Evolutionary conservation across 2,113 vertebrate species (phyloP).

Genomic region (Chlamydotis undulata): DNA sequence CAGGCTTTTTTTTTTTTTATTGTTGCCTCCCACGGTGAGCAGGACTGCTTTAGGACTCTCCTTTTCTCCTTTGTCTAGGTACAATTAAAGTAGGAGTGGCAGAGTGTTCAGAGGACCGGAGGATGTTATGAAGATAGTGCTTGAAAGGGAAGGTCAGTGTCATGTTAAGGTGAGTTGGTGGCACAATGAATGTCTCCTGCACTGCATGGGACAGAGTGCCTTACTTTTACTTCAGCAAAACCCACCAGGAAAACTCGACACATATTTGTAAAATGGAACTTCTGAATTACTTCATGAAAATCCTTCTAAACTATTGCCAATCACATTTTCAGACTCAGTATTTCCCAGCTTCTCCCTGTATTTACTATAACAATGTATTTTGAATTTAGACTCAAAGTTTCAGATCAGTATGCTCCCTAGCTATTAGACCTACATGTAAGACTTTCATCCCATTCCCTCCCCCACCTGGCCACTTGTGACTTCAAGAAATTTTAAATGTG

Average conservation of each 20-base stretch:
- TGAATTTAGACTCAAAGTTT: conserved; percentile 1
- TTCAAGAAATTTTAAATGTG: conserved; percentile 29
- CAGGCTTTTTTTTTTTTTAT: background rate
- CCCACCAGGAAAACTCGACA: background rate
- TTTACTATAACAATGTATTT: background rate
- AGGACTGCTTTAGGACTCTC: background rate
- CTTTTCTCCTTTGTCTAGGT: background rate
- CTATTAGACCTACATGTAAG: background rate
- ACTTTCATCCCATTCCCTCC: background rate
- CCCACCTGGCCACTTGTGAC: background rate
- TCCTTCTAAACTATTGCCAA: background rate
- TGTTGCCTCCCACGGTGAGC: background rate
- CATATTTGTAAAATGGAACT: background rate
- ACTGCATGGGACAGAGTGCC: background rate
- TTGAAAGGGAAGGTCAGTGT: background rate
- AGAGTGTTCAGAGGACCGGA: background rate
- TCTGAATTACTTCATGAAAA: background rate
- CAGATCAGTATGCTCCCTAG: background rate
- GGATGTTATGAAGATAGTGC: background rate
- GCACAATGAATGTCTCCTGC: background rate
- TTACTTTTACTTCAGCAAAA: background rate
- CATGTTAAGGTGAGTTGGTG: background rate
- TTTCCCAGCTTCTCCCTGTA: background rate
- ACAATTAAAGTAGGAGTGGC: background rate
- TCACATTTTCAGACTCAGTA: background rate